Evolutionary conservation across 2,888 invertebrate species (phyloP), one percentile per base, ranked within the genome.

Genomic region (Melanostoma scalare): DNA sequence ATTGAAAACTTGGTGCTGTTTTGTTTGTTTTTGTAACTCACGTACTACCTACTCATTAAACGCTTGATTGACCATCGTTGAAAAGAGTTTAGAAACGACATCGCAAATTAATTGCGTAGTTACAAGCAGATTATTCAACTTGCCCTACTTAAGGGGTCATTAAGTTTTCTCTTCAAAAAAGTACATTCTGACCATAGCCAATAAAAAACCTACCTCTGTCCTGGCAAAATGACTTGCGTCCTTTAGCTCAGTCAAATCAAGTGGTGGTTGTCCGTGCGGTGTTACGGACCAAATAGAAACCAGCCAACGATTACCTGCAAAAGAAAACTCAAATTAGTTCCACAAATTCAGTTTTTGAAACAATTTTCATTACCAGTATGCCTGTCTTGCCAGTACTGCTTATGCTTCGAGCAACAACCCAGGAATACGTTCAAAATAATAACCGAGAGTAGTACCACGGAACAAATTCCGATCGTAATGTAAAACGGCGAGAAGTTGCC

Each of bases 401-500:
- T 94, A 89, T 96, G 94, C 86, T 94, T 94, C 0, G 96, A 96
- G 89, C 96, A 95, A 90, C 95, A 97, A 89, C 96, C 96, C 89
- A 96, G 94, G 42, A 95, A 93, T 38, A 96, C 92, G 90, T 97
- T 97, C 78, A 97, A 89, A 85, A 96, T 92, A 82, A 97, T 93
- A 78, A 97, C 91, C 31, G 94, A 92, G 6, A 94, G 93, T 68
- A 94, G 93, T 86, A 97, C 90, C 46, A 96, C 92, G 4, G 96
- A 93, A 90, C 96, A 95, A 89, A 97, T 93, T 35, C 95, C 94
- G 85, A 97, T 95, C 20, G 94, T 93, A 87, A 96, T 94, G 92
- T 97, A 97, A 92, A 97, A 97, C 53, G 95, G 94, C n/a, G 95
- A 95, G 89, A 95, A 97, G 91, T 97, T 95, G 79, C 96, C 95